phyloP scores from a whole-genome alignment of 2,888 invertebrate genomes.

The Priocnemis perturbator region DNA sequence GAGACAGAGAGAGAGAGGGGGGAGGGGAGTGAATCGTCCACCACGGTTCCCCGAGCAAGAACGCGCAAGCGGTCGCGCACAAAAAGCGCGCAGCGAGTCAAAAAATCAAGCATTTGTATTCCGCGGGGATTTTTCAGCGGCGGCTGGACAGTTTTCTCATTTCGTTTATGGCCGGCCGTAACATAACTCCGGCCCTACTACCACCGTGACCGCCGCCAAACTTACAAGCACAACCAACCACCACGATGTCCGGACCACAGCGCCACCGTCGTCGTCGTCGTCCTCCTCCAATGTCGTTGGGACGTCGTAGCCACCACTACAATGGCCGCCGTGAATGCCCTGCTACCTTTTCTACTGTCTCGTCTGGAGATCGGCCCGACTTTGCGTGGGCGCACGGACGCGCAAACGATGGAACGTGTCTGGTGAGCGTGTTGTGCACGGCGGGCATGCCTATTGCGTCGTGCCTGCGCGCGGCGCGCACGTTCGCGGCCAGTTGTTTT shows the following conservation, averaged over 20 bases:
- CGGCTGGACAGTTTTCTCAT: slow-evolving; percentile 72
- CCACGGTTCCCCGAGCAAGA: no score
- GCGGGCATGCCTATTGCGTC: neutral
- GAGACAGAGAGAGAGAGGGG: no score
- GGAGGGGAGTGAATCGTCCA: no score
- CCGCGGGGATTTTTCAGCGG: slow-evolving; percentile 71
- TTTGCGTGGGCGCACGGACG: slow-evolving; percentile 7
- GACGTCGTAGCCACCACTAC: slow-evolving; percentile 12
- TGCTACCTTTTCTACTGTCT: slow-evolving; percentile 11
- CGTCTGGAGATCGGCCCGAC: neutral
- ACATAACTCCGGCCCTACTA: slow-evolving; percentile 68
- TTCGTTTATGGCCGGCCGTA: slow-evolving; percentile 72
- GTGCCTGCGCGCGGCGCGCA: neutral
- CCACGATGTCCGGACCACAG: neutral
- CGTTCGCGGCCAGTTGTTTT: no score
- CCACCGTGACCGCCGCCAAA: slow-evolving; percentile 35
- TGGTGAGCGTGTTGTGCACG: neutral
- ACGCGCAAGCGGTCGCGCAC: slow-evolving; percentile 1
- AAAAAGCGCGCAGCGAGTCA: slow-evolving; percentile 44
- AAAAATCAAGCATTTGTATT: slow-evolving; percentile 72
- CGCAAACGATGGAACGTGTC: neutral
- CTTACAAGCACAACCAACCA: slow-evolving; percentile 9
- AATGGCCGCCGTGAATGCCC: slow-evolving; percentile 14
- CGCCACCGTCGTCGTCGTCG: slow-evolving; percentile 1
- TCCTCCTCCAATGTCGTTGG: slow-evolving; percentile 1